Conservation (phyloP, 1,140 invertebrate genomes). For the Alviniconcha marisindica region DNA sequence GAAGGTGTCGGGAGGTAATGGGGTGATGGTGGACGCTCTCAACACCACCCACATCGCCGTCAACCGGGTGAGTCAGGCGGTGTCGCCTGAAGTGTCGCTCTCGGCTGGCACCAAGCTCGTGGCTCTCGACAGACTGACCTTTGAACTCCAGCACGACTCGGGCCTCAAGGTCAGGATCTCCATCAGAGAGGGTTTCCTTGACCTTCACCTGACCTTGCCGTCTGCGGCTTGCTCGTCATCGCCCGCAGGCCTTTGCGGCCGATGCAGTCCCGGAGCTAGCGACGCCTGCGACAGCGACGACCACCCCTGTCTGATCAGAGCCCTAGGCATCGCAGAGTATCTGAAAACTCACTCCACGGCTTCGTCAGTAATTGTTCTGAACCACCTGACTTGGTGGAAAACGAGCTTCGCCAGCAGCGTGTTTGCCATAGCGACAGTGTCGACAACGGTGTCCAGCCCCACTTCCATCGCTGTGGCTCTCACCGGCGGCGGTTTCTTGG, state of each 20-base stretch:
- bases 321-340: conserved; percentile 11
- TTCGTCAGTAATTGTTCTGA: neutral
- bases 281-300: conserved; percentile 1
- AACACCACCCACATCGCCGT: neutral
- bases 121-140: conserved; percentile 29
- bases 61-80: neutral
- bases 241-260: conserved; percentile 17
- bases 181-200: conserved; percentile 32
- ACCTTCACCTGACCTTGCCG: conserved; percentile 23
- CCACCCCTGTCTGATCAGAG: neutral
- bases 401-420: conserved; percentile 6
- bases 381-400: conserved; percentile 17
- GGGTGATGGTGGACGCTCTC: conserved; percentile 19
- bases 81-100: neutral
- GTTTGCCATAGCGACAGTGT: neutral
- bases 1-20: conserved; percentile 18
- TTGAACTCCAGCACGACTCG: neutral
- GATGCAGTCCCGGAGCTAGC: conserved; percentile 3
- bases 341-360: neutral
- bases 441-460: neutral
- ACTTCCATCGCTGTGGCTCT: conserved; percentile 11
- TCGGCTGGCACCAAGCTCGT: neutral
- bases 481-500: neutral
- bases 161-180: neutral
- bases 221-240: neutral